Conservation (phyloP, 2,888 invertebrate genomes). For the Campaea margaritaria region DNA sequence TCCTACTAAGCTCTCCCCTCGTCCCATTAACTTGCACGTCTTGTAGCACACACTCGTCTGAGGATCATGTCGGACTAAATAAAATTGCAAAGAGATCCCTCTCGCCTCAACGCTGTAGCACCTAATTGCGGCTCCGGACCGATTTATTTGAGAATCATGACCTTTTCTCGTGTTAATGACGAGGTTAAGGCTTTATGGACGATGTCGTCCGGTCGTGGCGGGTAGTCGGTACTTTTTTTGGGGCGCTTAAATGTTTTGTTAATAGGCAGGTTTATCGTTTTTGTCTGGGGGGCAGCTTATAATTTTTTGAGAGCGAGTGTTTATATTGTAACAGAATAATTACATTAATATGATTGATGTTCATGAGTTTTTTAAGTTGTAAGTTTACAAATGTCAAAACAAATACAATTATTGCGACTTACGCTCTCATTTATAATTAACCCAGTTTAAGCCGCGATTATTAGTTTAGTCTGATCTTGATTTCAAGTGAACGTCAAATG, state of each 20-base stretch:
- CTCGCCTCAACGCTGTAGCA: slow-evolving; percentile 52
- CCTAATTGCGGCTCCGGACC: slow-evolving; percentile 77
- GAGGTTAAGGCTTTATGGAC: slow-evolving; percentile 51
- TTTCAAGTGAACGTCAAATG: no score
- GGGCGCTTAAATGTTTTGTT: slow-evolving; percentile 2
- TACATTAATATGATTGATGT: no score
- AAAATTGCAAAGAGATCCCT: slow-evolving; percentile 81
- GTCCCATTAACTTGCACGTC: slow-evolving; percentile 71
- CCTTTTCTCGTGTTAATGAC: slow-evolving; percentile 58
- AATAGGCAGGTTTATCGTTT: neutral
- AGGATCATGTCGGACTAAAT: slow-evolving; percentile 81
- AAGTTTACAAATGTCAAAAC: no score
- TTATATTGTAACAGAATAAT: no score
- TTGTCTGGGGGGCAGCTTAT: neutral
- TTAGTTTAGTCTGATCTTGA: no score
- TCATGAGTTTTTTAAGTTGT: no score
- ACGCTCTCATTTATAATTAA: no score
- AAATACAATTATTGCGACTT: no score
- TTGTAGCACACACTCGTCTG: slow-evolving; percentile 70
- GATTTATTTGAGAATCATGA: slow-evolving; percentile 80
- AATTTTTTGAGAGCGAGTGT: no score
- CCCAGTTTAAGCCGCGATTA: no score
- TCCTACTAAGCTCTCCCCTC: slow-evolving; percentile 19
- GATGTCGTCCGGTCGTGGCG: slow-evolving; percentile 45
- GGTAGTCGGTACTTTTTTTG: slow-evolving; percentile 37